These are phyloP conservation scores for Flexamia atlantica DNA, from an alignment of 2,888 invertebrate genomes.

Conservation along the genomic window DNA sequence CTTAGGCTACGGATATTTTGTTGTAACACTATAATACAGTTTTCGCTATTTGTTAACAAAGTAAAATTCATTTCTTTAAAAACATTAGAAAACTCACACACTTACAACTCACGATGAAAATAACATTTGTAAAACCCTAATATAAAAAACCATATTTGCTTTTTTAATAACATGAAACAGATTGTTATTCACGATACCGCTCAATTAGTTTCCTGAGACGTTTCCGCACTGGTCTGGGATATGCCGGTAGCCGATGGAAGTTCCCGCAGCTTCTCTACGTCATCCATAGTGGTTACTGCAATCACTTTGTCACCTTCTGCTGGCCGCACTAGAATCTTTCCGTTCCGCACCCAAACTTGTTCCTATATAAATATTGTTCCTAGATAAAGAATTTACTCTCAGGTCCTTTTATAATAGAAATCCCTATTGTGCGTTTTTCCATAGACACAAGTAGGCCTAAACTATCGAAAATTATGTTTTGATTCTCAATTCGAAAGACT, in stretches of 20 bases:
- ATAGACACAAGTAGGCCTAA: too few species aligned
- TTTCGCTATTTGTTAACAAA: neutral
- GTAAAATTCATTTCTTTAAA: neutral
- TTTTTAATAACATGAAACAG: neutral
- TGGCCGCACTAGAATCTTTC: conserved; percentile 22
- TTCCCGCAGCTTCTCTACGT: conserved; percentile 17
- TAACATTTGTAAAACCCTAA: neutral
- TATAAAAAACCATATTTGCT: neutral
- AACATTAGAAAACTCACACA: neutral
- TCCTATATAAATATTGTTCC: too few species aligned
- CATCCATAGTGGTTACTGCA: neutral
- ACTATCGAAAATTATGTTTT: too few species aligned
- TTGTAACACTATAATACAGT: neutral
- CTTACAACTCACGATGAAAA: neutral
- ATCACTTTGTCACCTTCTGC: neutral
- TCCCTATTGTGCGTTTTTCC: too few species aligned
- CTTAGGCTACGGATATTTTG: neutral
- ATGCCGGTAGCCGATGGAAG: neutral
- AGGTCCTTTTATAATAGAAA: too few species aligned
- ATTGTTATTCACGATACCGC: too few species aligned
- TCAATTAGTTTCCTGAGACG: neutral
- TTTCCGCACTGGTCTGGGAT: too few species aligned
- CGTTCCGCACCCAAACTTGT: conserved; percentile 36
- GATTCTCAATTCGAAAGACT: too few species aligned
- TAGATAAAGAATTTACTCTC: too few species aligned